Conservation (phyloP, 2,113 vertebrate species). For the Vulpes lagopus region DNA sequence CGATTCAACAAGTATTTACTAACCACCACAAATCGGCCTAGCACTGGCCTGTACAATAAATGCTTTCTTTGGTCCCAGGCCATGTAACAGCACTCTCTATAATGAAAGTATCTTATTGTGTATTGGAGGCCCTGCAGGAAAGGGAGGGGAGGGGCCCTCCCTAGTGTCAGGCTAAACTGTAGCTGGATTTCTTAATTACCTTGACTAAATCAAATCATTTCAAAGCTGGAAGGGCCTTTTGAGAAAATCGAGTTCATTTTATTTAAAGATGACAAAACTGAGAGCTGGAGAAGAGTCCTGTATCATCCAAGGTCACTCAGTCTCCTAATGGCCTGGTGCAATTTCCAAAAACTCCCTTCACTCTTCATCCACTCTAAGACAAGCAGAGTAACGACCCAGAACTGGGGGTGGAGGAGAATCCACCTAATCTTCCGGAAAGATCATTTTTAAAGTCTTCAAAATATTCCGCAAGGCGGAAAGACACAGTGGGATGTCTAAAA, state of each 20-base stretch:
- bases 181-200: conserved; percentile 7
- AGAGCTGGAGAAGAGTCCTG: background rate
- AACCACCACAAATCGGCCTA: conserved; percentile 54
- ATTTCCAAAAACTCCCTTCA: conserved; percentile 31
- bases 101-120: conserved; percentile 69
- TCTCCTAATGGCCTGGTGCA: background rate
- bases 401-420: background rate
- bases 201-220: background rate
- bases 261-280: conserved; percentile 7
- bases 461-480: background rate
- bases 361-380: background rate
- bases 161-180: background rate
- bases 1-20: conserved; percentile 71
- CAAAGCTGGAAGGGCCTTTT: background rate
- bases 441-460: background rate
- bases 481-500: background rate
- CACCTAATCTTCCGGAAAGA: background rate
- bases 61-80: conserved; percentile 80
- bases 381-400: background rate
- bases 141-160: background rate
- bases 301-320: conserved; percentile 64
- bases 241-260: conserved; percentile 31
- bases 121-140: background rate
- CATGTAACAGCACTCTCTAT: conserved; percentile 66
- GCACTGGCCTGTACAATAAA: conserved; percentile 75